These are phyloP conservation scores for Gobius niger DNA, from an alignment of 2,113 vertebrate genomes.

Conservation along the genomic window DNA sequence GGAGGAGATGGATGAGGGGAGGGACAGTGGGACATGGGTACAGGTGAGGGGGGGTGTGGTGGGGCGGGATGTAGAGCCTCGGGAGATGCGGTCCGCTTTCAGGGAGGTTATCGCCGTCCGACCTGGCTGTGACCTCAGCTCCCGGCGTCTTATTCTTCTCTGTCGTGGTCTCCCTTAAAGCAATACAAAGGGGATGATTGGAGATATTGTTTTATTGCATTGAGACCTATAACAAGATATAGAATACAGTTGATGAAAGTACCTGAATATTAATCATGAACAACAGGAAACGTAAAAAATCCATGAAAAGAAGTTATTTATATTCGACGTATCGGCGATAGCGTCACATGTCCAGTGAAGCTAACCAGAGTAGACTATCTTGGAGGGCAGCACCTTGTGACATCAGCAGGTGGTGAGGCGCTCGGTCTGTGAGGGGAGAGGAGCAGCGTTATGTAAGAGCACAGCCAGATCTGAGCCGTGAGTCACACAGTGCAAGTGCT, in stretches of 20 bases:
- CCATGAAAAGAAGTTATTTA: too few species aligned
- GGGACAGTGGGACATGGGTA: slow-evolving; percentile 46
- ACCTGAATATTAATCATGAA: too few species aligned
- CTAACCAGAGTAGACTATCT: too few species aligned
- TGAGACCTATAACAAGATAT: not conserved
- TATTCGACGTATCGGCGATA: too few species aligned
- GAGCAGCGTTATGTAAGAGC: slow-evolving; percentile 60
- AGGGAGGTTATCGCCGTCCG: slow-evolving; percentile 27
- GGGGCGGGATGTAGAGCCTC: slow-evolving; percentile 36
- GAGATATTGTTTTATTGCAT: not conserved
- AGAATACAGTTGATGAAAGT: too few species aligned
- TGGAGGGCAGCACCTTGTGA: too few species aligned
- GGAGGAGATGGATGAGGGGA: slow-evolving; percentile 67
- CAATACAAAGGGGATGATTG: not conserved
- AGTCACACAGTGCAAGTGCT: slow-evolving; percentile 10
- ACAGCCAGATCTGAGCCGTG: slow-evolving; percentile 32
- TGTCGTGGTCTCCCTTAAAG: slow-evolving; percentile 3
- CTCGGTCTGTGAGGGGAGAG: slow-evolving; percentile 38
- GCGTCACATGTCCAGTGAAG: too few species aligned
- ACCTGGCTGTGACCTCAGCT: slow-evolving; percentile 26
- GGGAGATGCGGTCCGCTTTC: slow-evolving; percentile 57
- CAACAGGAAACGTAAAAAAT: too few species aligned
- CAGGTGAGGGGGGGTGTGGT: slow-evolving; percentile 19
- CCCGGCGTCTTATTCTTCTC: not conserved
- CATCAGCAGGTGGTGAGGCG: too few species aligned